These are phyloP conservation scores for Ploceus nigricollis DNA, from an alignment of 2,113 vertebrate genomes.

Conservation along the genomic window DNA sequence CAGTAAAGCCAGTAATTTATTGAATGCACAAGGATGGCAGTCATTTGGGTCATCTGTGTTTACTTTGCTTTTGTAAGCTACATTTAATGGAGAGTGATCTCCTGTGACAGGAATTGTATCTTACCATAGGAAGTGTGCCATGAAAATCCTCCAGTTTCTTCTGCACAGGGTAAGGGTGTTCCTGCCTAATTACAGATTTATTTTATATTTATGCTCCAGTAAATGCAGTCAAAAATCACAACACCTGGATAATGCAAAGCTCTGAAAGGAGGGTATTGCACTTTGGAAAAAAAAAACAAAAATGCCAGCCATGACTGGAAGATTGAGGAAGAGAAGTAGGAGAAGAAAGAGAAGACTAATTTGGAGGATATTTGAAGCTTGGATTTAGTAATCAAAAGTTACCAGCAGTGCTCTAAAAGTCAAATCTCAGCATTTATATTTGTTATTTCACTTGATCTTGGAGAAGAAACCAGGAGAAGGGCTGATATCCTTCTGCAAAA, in stretches of 20 bases:
- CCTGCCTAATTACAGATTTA: slow-evolving; percentile 62
- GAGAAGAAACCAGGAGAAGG: not conserved
- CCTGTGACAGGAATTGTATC: slow-evolving; percentile 60
- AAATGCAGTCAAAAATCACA: not conserved
- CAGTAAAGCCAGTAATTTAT: slow-evolving; percentile 37
- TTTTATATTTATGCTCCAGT: not conserved
- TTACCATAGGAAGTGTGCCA: slow-evolving; percentile 19
- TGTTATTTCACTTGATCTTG: not conserved
- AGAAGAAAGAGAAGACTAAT: not conserved
- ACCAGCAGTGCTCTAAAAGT: not conserved
- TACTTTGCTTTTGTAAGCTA: slow-evolving; percentile 68
- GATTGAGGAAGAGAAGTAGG: not conserved
- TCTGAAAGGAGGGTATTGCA: not conserved
- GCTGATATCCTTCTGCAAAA: not conserved
- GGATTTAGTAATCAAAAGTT: not conserved
- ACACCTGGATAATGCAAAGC: not conserved
- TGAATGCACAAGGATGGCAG: not conserved
- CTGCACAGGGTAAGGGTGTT: not conserved
- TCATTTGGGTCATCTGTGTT: not conserved
- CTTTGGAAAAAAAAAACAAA: not conserved
- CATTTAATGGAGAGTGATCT: slow-evolving; percentile 62
- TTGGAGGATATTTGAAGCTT: not conserved
- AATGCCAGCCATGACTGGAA: not conserved
- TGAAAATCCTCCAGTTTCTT: slow-evolving; percentile 27
- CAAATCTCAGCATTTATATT: not conserved